phyloP scores from a whole-genome alignment of 2,797 vertebrate genomes.

The Aphelocoma californica region DNA sequence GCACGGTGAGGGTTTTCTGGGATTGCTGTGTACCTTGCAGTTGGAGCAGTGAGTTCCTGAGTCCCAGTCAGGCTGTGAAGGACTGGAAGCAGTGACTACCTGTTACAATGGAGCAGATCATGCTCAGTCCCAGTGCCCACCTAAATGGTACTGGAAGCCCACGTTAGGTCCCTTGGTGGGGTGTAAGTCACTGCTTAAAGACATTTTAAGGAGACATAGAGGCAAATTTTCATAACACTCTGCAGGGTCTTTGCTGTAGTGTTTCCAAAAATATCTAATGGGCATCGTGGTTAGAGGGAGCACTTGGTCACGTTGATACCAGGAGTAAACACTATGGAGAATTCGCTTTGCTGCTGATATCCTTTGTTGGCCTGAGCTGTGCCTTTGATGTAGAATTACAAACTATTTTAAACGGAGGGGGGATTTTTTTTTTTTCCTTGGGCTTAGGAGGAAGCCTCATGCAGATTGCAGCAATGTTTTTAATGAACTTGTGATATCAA shows the following conservation, averaged over 20 bases:
- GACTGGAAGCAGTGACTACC: background rate
- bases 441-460: background rate
- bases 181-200: background rate
- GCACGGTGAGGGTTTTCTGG: background rate
- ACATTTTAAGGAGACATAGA: background rate
- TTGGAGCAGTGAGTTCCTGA: background rate
- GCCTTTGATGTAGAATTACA: conserved; percentile 10
- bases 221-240: background rate
- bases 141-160: background rate
- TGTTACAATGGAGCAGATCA: background rate
- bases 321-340: background rate
- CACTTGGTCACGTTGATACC: background rate
- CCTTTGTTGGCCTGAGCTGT: conserved; percentile 5
- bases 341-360: background rate
- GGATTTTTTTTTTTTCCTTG: background rate
- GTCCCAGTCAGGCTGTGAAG: background rate
- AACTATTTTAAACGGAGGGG: background rate
- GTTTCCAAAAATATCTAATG: background rate
- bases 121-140: background rate
- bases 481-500: conserved; percentile 57
- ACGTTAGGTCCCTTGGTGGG: background rate
- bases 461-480: background rate
- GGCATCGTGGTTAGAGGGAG: background rate
- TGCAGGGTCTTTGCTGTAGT: background rate
- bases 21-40: background rate